Evolutionary conservation across 2,888 invertebrate species (phyloP).

Genomic region (Eurytoma californica): DNA sequence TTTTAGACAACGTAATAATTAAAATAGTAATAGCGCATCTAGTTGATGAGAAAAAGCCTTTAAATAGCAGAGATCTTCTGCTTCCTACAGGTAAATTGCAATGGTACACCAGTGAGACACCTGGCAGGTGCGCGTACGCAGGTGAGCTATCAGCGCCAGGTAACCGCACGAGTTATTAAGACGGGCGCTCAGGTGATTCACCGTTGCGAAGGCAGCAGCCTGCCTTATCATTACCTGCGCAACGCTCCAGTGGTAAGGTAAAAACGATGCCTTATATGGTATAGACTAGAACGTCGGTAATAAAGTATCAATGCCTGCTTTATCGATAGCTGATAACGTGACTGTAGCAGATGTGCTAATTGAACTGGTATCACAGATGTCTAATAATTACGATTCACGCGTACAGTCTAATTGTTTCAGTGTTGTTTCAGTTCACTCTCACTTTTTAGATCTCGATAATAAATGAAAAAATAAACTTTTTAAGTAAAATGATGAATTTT

Average conservation of each 20-base stretch:
- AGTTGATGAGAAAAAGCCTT: neutral
- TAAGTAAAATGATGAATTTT: neutral
- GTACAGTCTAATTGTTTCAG: neutral
- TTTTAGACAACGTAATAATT: too few relatives aligned
- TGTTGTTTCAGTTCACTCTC: neutral
- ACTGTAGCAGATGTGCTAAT: neutral
- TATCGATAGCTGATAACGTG: conserved; percentile 32
- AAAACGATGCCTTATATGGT: conserved; percentile 47
- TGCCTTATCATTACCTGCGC: conserved; percentile 37
- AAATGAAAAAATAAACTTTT: neutral
- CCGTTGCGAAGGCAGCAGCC: conserved; percentile 12
- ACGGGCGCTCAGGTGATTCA: conserved; percentile 29
- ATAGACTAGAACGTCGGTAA: neutral
- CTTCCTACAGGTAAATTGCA: neutral
- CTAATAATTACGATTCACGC: neutral
- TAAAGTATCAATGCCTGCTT: conserved; percentile 16
- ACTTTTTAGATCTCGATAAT: neutral
- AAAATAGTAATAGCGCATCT: too few relatives aligned
- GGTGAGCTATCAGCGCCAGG: conserved; percentile 31
- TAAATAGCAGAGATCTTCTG: neutral
- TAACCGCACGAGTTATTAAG: conserved; percentile 15
- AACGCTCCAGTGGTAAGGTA: conserved; percentile 39
- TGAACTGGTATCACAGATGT: neutral
- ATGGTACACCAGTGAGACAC: neutral
- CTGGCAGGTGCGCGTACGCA: conserved; percentile 2